These are phyloP conservation scores for Adoxophyes honmai DNA, from an alignment of 1,140 invertebrate genomes.

Conservation along the genomic window DNA sequence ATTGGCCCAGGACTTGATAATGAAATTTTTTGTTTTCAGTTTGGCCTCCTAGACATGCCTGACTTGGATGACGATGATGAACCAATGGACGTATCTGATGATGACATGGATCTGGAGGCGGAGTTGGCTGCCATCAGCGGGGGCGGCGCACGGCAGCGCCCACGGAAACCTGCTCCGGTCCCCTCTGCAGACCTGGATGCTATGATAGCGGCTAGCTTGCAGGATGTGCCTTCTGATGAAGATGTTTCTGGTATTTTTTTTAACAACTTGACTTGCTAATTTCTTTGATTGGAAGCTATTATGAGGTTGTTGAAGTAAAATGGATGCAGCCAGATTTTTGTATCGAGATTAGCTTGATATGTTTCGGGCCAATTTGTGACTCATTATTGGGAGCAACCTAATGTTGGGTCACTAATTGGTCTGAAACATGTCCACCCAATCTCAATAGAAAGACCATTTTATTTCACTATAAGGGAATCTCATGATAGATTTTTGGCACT, in stretches of 20 bases:
- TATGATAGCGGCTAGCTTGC: conserved; percentile 86
- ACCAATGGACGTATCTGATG: conserved; percentile 77
- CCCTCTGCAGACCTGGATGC: conserved; percentile 79
- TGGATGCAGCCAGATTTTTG: too few species aligned
- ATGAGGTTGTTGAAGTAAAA: too few species aligned
- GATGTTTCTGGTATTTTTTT: conserved; percentile 82
- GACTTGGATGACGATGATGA: conserved; percentile 79
- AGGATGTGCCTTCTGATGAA: conserved; percentile 85
- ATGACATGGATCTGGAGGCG: conserved; percentile 91
- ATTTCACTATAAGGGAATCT: too few species aligned
- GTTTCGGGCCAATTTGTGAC: too few species aligned
- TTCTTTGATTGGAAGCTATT: too few species aligned
- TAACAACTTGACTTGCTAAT: too few species aligned
- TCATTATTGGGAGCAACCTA: too few species aligned
- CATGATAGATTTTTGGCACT: too few species aligned
- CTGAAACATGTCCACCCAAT: too few species aligned
- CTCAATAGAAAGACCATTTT: too few species aligned
- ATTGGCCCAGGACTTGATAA: background rate
- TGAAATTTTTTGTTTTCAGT: conserved; percentile 71
- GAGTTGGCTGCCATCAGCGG: conserved; percentile 88
- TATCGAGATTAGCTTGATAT: too few species aligned
- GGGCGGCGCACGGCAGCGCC: conserved; percentile 60
- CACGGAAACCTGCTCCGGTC: conserved; percentile 75
- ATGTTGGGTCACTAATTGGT: too few species aligned
- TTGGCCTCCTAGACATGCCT: conserved; percentile 86